Conservation (phyloP, 2,797 vertebrate species). For the Masticophis lateralis region DNA sequence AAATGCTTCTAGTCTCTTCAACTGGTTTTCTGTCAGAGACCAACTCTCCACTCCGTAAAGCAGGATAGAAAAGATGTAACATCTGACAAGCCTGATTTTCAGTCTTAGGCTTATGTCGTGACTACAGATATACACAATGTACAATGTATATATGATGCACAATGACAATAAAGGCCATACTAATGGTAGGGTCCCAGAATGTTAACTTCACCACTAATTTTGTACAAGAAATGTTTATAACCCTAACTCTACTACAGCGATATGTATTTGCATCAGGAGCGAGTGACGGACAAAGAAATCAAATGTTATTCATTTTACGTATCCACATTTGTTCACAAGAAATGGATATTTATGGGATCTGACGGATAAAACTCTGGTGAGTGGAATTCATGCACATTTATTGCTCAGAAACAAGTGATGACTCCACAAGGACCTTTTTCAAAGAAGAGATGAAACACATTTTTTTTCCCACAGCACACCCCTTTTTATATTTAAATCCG, state of each 20-base stretch:
- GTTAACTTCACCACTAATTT: background rate
- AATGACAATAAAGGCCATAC: too few relatives aligned
- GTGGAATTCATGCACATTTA: background rate
- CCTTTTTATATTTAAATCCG: background rate
- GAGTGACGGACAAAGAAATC: background rate
- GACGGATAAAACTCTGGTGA: background rate
- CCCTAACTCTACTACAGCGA: background rate
- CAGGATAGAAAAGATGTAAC: too few relatives aligned
- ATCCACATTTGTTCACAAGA: background rate
- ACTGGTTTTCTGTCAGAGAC: too few relatives aligned
- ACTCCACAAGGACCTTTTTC: background rate
- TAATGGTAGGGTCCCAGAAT: background rate
- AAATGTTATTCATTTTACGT: background rate
- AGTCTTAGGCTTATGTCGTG: too few relatives aligned
- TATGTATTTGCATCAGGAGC: background rate
- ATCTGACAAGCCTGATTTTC: too few relatives aligned
- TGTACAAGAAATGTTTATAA: background rate
- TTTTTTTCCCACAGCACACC: fast-evolving
- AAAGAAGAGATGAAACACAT: background rate
- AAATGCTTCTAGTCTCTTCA: too few relatives aligned
- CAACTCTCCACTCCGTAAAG: too few relatives aligned
- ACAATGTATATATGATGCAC: too few relatives aligned
- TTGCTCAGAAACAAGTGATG: background rate
- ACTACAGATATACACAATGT: too few relatives aligned
- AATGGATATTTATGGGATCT: background rate